Percentiles rank a stretch among this genome's conserved stretches.
phyloP scores from a whole-genome alignment of 64 coral and sea anemone genomes.

The Pachyseris speciosa region DNA sequence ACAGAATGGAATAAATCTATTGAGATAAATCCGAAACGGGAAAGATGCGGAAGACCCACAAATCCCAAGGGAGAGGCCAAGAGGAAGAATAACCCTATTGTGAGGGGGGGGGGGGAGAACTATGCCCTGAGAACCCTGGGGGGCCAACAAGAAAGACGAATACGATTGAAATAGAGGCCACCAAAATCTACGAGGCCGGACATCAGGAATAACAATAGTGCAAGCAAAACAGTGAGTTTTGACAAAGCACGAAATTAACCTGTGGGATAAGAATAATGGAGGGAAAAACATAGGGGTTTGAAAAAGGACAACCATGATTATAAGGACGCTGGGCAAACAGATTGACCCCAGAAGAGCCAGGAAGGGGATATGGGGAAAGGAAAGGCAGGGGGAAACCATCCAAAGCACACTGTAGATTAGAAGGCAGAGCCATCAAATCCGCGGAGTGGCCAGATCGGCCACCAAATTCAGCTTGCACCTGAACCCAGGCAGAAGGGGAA shows the following conservation, averaged over 20 bases:
- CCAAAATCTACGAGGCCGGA: conserved; percentile 43
- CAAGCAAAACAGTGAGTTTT: background rate
- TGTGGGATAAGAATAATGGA: conserved; percentile 13
- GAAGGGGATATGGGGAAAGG: background rate
- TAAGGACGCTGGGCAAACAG: conserved; percentile 11
- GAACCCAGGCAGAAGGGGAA: background rate
- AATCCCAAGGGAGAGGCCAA: too few species aligned
- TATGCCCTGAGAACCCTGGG: background rate
- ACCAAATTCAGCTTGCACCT: conserved; percentile 12
- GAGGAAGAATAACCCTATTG: too few species aligned
- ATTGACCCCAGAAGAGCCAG: background rate
- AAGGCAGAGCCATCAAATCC: conserved; percentile 48
- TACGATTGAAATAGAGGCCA: conserved; percentile 12
- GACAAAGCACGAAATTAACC: background rate
- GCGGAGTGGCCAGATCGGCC: conserved; percentile 23
- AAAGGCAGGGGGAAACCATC: conserved; percentile 17
- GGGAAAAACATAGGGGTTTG: background rate
- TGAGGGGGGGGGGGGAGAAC: background rate
- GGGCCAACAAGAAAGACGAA: background rate
- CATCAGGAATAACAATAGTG: conserved; percentile 22
- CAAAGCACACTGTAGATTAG: background rate
- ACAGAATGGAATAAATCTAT: too few species aligned
- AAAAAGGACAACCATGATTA: background rate
- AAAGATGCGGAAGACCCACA: too few species aligned
- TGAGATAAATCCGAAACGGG: too few species aligned